phyloP scores from a whole-genome alignment of 2,888 invertebrate genomes.

The Ornithoptera alexandrae region DNA sequence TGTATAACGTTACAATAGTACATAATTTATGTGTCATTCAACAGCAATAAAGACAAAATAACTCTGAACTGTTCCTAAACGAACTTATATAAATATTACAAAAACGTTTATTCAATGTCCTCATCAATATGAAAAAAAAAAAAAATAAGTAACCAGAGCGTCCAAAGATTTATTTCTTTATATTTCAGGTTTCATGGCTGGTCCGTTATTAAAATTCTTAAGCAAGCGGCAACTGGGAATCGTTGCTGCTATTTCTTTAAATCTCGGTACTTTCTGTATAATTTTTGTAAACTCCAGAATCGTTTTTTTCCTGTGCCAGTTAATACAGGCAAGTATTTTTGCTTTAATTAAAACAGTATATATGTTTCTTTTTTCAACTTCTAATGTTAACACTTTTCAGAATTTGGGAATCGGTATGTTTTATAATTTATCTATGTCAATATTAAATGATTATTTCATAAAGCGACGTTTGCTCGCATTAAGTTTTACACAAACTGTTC shows the following conservation, averaged over 20 bases:
- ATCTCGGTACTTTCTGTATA: slow-evolving; percentile 44
- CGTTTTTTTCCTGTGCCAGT: slow-evolving; percentile 47
- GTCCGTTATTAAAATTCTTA: slow-evolving; percentile 47
- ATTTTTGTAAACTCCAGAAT: slow-evolving; percentile 46
- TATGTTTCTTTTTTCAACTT: slow-evolving; percentile 7
- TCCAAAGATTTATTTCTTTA: background rate
- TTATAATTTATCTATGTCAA: slow-evolving; percentile 47
- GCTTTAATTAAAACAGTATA: slow-evolving; percentile 18
- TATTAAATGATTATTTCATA: slow-evolving; percentile 55
- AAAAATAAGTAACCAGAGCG: background rate
- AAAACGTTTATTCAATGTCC: too few species aligned
- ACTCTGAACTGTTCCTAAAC: too few species aligned
- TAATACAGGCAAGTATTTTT: slow-evolving; percentile 48
- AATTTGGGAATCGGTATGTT: slow-evolving; percentile 47
- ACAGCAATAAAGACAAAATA: too few species aligned
- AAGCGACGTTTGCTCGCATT: slow-evolving; percentile 50
- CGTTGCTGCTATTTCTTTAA: slow-evolving; percentile 39
- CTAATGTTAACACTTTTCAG: slow-evolving; percentile 41
- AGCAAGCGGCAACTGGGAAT: slow-evolving; percentile 47
- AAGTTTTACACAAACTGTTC: slow-evolving; percentile 47
- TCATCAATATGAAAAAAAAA: background rate
- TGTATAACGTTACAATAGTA: too few species aligned
- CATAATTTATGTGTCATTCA: too few species aligned
- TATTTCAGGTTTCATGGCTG: slow-evolving; percentile 53
- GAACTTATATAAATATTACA: too few species aligned